Base-by-base conservation (phyloP, 1,140 invertebrate genomes). In the Calliopsis andreniformis region DNA sequence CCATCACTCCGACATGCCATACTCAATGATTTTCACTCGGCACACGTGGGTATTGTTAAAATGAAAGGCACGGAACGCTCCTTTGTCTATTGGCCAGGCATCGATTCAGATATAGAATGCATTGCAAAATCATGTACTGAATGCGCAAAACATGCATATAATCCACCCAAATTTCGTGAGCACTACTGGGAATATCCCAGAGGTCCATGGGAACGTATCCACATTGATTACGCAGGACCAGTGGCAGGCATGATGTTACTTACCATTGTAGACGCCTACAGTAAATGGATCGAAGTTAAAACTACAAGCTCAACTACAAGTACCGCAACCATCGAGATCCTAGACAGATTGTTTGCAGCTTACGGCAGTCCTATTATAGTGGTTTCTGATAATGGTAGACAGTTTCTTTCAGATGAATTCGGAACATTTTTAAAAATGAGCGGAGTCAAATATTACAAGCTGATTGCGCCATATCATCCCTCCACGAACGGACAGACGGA, bases 211-310 rank as follows among this genome's bases (percentile, higher is more conserved):
- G 80, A 89, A 61, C 62, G 92, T 42, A 43, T 93, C 0, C 93
- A 93, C 64, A 85, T 92, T 4, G 93, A 93, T 64, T 92, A 89
- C 81, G 92, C 91, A 23, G 91, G 90, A 20, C 89, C 90, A 6
- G 86, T 92, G 16, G 67, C 83, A 18, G 87, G 83, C 8, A 80
- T 70, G n/a, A 80, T 85, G 76, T 89, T 91, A 45, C 71, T 93
- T 0, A 82, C 93, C 0, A 56, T 93, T 0, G 88, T 93, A 0
- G 92, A 94, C 69, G 87, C 91, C 2, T 88, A 86, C 73, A 91
- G 89, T 6, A 93, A 93, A 78, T 93, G 91, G 92, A 78, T 84
- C 0, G 80, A 87, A 70, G 79, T 86, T 0, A 79, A 71, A 23
- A 8, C 12, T 0, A 85, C 82, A 0, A 71, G 12, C 1, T 78